phyloP scores from a whole-genome alignment of 1,140 invertebrate species.

The Cydia pomonella region DNA sequence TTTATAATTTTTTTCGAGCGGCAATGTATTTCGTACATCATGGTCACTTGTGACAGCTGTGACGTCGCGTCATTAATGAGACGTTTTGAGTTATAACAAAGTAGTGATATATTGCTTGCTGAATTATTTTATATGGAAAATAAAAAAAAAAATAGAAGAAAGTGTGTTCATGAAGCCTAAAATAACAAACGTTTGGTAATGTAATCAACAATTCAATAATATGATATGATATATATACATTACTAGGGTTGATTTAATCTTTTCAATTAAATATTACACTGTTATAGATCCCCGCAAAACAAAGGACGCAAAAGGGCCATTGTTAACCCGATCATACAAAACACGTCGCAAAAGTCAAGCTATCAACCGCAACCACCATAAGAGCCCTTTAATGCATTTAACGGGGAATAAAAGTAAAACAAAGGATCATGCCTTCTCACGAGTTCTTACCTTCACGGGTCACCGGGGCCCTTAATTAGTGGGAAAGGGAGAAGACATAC shows the following conservation, averaged over 20 bases:
- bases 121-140: too few species aligned
- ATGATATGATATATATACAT: not conserved
- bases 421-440: conserved; percentile 76
- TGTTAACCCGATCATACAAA: not conserved
- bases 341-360: conserved; percentile 56
- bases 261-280: not conserved
- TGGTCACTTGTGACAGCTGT: too few species aligned
- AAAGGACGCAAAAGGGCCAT: not conserved
- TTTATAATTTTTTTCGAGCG: too few species aligned
- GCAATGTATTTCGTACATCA: too few species aligned
- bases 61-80: too few species aligned
- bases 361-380: conserved; percentile 44
- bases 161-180: too few species aligned
- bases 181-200: too few species aligned
- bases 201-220: too few species aligned
- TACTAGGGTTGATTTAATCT: not conserved
- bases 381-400: conserved; percentile 55
- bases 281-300: conserved; percentile 11
- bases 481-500: conserved; percentile 50
- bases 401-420: conserved; percentile 62
- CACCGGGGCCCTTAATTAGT: conserved; percentile 72
- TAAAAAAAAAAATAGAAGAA: too few species aligned
- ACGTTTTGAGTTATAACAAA: too few species aligned
- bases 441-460: conserved; percentile 67
- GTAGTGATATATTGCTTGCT: too few species aligned